phyloP scores from a whole-genome alignment of 2,113 vertebrate genomes.

The Platysteira castanea region DNA sequence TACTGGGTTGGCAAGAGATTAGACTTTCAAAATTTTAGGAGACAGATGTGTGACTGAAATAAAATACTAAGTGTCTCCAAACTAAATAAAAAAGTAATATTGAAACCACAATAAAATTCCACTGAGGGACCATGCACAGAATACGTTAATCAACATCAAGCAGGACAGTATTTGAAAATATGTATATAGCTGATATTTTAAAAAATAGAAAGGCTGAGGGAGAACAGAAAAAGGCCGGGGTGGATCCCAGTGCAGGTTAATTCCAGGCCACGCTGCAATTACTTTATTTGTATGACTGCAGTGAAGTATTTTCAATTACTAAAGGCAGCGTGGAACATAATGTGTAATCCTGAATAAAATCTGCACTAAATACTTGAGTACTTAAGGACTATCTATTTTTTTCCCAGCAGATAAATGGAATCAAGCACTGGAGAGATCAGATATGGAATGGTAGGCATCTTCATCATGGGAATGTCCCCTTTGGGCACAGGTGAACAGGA shows the following conservation, averaged over 20 bases:
- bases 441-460: fast-evolving
- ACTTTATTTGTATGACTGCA: not conserved
- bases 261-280: not conserved
- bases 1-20: not conserved
- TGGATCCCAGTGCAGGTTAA: not conserved
- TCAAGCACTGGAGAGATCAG: not conserved
- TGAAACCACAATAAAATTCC: not conserved
- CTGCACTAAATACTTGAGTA: not conserved
- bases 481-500: not conserved
- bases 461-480: not conserved
- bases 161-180: not conserved
- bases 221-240: not conserved
- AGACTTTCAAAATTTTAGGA: not conserved
- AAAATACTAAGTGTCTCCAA: not conserved
- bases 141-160: not conserved
- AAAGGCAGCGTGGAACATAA: not conserved
- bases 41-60: not conserved
- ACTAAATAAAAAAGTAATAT: not conserved
- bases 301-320: not conserved
- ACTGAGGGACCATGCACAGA: not conserved
- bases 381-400: not conserved
- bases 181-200: not conserved
- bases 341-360: not conserved
- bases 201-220: not conserved
- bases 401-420: not conserved